Evolutionary conservation across 2,888 invertebrate genomes (phyloP).

Genomic region (Trachelus iudaicus): DNA sequence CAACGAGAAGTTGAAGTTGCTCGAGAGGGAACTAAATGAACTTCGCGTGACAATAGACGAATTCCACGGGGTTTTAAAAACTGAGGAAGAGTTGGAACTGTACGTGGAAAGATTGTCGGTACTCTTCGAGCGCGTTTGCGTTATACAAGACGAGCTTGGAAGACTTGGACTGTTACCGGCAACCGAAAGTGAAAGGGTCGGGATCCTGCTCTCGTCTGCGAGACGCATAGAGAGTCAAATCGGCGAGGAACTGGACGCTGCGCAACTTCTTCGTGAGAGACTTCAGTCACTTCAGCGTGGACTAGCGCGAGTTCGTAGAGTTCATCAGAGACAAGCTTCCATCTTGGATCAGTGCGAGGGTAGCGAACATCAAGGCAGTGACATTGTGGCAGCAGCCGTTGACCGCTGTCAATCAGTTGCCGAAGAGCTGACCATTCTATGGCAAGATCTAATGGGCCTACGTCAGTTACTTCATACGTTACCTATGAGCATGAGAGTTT

Average conservation of each 20-base stretch:
- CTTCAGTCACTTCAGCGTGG: conserved; percentile 79
- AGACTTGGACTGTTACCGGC: conserved; percentile 80
- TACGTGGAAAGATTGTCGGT: conserved; percentile 86
- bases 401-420: conserved; percentile 78
- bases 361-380: conserved; percentile 79
- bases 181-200: conserved; percentile 81
- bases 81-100: conserved; percentile 83
- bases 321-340: conserved; percentile 70
- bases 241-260: conserved; percentile 82
- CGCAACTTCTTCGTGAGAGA: conserved; percentile 79
- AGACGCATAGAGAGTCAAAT: conserved; percentile 79
- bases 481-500: conserved; percentile 79
- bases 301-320: conserved; percentile 75
- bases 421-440: conserved; percentile 77
- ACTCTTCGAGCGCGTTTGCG: conserved; percentile 78
- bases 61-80: conserved; percentile 83
- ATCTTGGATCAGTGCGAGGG: conserved; percentile 78
- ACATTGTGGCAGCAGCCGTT: conserved; percentile 81
- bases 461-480: conserved; percentile 82
- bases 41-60: conserved; percentile 76
- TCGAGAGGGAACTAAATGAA: conserved; percentile 83
- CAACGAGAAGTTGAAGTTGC: conserved; percentile 77
- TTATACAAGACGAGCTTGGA: conserved; percentile 84
- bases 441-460: conserved; percentile 82
- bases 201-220: conserved; percentile 76